phyloP scores from a whole-genome alignment of 2,888 invertebrate species.

The Dasysyrphus albostriatus region DNA sequence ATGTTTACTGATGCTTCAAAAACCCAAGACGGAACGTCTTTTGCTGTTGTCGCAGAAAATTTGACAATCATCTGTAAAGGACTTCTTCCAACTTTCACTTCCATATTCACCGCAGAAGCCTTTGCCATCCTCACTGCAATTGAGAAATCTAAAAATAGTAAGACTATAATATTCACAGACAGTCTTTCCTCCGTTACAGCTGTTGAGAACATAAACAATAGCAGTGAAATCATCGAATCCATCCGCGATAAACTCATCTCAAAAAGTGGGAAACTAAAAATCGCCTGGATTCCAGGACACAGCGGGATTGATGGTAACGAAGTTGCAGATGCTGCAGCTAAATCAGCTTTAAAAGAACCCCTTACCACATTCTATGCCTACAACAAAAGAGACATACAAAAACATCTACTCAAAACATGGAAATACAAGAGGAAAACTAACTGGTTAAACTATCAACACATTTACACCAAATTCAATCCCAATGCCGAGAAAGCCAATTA shows the following conservation, averaged over 20 bases:
- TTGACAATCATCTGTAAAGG: conserved; percentile 20
- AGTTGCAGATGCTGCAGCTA: conserved; percentile 13
- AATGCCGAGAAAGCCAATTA: no score
- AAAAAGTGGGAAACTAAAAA: background rate
- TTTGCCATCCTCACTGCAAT: no score
- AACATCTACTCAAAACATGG: conserved; percentile 15
- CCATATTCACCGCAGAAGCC: conserved; percentile 17
- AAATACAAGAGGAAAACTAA: conserved; percentile 30
- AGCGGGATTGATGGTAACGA: conserved; percentile 28
- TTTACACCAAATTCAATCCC: background rate
- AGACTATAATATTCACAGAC: conserved; percentile 44
- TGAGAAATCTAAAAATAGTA: no score
- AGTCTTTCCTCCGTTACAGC: conserved; percentile 43
- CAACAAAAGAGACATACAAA: conserved; percentile 33
- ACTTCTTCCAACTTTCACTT: conserved; percentile 34
- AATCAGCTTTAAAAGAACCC: conserved; percentile 35
- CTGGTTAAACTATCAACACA: conserved; percentile 30
- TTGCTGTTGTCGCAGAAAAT: conserved; percentile 41
- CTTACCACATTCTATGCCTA: background rate
- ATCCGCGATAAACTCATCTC: conserved; percentile 19
- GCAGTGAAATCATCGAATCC: conserved; percentile 18
- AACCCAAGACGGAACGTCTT: background rate
- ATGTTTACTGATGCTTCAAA: conserved; percentile 50
- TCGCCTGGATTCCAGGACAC: background rate
- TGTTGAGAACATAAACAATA: conserved; percentile 28